A percentile compares a stretch with the other conserved stretches of the same genome.
These are phyloP conservation scores for Aspidapion aeneum DNA, from an alignment of 2,888 invertebrate species.

Conservation along the genomic window DNA sequence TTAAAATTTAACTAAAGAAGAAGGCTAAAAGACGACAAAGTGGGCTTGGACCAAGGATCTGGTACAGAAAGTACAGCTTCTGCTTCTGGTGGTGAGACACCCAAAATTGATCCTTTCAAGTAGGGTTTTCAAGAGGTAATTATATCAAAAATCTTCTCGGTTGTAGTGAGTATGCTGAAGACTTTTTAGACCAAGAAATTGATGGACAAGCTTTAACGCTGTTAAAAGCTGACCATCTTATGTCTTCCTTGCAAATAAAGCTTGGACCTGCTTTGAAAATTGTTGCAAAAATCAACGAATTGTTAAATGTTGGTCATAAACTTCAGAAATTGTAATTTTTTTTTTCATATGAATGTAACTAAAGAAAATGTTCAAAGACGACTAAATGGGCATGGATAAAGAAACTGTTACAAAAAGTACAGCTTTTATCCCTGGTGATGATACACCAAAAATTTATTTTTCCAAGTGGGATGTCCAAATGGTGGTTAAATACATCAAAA, in stretches of 20 bases:
- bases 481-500: constrained; percentile 88
- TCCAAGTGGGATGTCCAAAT: constrained; percentile 54
- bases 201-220: constrained; percentile 93
- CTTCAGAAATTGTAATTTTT: constrained; percentile 57
- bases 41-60: not conserved
- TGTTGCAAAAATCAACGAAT: constrained; percentile 84
- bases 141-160: constrained; percentile 87
- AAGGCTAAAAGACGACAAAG: not conserved
- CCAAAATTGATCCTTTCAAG: not conserved
- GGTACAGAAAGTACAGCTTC: not conserved
- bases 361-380: not conserved
- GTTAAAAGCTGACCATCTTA: constrained; percentile 90
- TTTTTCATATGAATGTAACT: constrained; percentile 34
- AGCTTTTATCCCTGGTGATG: too few relatives aligned
- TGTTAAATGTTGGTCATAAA: constrained; percentile 61
- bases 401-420: not conserved
- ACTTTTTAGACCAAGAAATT: constrained; percentile 92
- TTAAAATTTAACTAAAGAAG: not conserved
- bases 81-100: too few relatives aligned
- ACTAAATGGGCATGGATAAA: not conserved
- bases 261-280: constrained; percentile 95
- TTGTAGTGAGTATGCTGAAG: constrained; percentile 85
- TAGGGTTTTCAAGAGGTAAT: constrained; percentile 68
- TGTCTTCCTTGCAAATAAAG: constrained; percentile 93
- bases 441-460: not conserved